Percentiles rank a stretch among this genome's conserved stretches.
phyloP scores from a whole-genome alignment of 2,113 vertebrate species.

The Syrrhaptes paradoxus region DNA sequence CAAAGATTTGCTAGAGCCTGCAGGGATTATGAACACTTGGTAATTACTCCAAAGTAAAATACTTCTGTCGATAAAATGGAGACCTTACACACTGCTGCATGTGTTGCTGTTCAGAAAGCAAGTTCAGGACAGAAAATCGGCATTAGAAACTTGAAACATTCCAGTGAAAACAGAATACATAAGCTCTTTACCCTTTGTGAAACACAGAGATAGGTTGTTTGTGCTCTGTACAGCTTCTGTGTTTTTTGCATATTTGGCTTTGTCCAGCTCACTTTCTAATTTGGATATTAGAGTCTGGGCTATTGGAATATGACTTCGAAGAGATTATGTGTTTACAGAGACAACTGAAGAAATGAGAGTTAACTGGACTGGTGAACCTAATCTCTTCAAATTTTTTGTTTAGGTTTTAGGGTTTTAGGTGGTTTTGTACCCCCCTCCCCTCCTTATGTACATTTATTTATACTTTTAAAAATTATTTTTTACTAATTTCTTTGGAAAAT shows the following conservation, averaged over 20 bases:
- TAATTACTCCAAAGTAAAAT: conserved; percentile 8
- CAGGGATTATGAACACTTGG: not conserved
- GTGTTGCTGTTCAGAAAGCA: not conserved
- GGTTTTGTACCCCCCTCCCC: not conserved
- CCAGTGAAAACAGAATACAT: rapidly evolving
- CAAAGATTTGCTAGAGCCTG: not conserved
- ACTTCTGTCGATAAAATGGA: not conserved
- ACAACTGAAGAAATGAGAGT: not conserved
- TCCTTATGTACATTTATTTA: not conserved
- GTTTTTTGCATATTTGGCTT: not conserved
- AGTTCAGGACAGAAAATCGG: not conserved
- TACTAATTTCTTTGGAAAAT: not conserved
- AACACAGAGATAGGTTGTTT: not conserved
- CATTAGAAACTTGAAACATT: not conserved
- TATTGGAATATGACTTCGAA: not conserved
- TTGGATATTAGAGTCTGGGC: not conserved
- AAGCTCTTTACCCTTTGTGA: not conserved
- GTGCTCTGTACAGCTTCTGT: not conserved
- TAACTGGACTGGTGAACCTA: not conserved
- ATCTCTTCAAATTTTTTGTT: not conserved
- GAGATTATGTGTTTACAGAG: not conserved
- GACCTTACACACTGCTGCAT: not conserved
- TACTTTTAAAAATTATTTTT: not conserved
- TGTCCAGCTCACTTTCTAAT: not conserved
- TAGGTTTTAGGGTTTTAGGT: not conserved